These are phyloP conservation scores for Lophius americanus DNA, from an alignment of 2,797 vertebrate genomes.

Conservation along the genomic window DNA sequence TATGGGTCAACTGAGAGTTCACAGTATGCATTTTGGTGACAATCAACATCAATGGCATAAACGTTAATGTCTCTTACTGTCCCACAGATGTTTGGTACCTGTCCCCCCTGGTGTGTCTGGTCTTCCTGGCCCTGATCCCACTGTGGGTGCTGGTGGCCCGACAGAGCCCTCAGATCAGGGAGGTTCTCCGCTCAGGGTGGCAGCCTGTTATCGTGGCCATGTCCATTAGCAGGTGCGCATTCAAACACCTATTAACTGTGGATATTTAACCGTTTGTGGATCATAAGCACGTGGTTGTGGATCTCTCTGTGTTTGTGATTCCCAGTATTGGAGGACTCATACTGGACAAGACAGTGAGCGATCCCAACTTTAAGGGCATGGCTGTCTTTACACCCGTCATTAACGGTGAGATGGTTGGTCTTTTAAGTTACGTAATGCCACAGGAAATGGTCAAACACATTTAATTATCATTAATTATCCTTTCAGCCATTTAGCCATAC, in stretches of 20 bases:
- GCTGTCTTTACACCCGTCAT: constrained; percentile 95
- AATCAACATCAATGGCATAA: not conserved
- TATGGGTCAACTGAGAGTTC: too few relatives aligned
- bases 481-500: not conserved
- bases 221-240: constrained; percentile 93
- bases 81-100: constrained; percentile 86
- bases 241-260: not conserved
- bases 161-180: constrained; percentile 84
- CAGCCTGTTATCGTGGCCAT: constrained; percentile 94
- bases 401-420: constrained; percentile 83
- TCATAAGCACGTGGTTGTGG: not conserved
- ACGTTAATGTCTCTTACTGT: not conserved
- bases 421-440: not conserved
- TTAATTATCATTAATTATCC: not conserved
- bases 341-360: constrained; percentile 90
- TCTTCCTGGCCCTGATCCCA: constrained; percentile 89
- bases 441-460: not conserved
- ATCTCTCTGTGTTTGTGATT: constrained; percentile 24
- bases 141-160: constrained; percentile 89
- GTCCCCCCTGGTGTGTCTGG: constrained; percentile 85
- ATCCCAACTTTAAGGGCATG: constrained; percentile 91
- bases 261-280: too few relatives aligned
- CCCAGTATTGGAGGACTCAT: constrained; percentile 93
- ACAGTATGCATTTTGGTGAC: not conserved
- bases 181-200: constrained; percentile 93